These are phyloP conservation scores for Odontamblyopus lacepedii DNA, from an alignment of 2,797 vertebrate genomes.

Conservation along the genomic window DNA sequence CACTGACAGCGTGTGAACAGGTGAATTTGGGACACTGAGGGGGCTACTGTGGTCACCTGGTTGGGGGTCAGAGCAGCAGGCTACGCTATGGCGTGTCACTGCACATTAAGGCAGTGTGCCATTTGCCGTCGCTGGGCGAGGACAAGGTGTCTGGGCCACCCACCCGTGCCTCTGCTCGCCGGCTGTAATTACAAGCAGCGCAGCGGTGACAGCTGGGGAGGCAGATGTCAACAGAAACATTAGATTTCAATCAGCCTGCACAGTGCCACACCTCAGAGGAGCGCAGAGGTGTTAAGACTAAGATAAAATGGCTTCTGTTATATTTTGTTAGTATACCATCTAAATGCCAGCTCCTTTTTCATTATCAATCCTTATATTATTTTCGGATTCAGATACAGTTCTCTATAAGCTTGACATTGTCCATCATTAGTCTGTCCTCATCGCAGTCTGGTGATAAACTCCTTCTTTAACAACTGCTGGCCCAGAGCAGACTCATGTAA, in stretches of 20 bases:
- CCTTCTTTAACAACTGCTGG: neutral
- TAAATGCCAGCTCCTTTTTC: neutral
- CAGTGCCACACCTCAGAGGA: conserved; percentile 62
- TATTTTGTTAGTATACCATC: conserved; percentile 2
- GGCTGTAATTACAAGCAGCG: conserved; percentile 74
- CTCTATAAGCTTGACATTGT: neutral
- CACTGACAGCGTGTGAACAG: conserved; percentile 43
- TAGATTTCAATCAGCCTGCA: conserved; percentile 69
- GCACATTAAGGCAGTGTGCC: conserved; percentile 56
- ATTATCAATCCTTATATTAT: neutral
- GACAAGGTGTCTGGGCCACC: conserved; percentile 72
- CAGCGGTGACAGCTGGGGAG: conserved; percentile 71
- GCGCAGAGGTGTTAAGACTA: conserved; percentile 54
- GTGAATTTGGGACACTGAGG: conserved; percentile 37
- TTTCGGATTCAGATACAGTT: neutral
- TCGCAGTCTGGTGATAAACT: neutral
- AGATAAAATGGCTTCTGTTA: conserved; percentile 3
- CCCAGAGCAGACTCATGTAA: neutral
- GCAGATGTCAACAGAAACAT: conserved; percentile 75
- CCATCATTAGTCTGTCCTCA: neutral
- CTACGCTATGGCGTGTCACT: conserved; percentile 55
- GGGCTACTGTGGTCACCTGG: conserved; percentile 41
- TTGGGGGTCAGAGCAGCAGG: conserved; percentile 45
- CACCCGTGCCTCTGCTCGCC: conserved; percentile 52
- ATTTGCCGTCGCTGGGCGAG: conserved; percentile 51